These are phyloP conservation scores for Xiphydria camelus DNA, from an alignment of 2,888 invertebrate genomes.

Conservation along the genomic window DNA sequence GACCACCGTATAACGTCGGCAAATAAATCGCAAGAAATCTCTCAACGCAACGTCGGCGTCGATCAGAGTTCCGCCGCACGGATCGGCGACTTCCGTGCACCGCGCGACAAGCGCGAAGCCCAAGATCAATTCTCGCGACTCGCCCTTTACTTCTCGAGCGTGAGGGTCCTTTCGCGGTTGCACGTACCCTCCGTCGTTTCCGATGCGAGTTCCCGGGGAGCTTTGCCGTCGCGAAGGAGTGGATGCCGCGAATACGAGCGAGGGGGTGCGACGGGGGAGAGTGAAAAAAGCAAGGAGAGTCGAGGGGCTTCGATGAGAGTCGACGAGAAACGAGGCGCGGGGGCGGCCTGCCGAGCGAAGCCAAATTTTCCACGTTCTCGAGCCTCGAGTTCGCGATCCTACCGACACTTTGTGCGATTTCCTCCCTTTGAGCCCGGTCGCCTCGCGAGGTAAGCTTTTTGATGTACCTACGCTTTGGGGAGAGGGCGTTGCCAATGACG, in stretches of 20 bases:
- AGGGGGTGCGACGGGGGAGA: neutral
- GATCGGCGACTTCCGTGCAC: no score
- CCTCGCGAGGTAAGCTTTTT: slow-evolving; percentile 18
- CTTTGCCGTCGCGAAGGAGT: neutral
- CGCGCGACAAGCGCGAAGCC: no score
- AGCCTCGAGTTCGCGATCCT: slow-evolving; percentile 41
- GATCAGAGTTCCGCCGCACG: no score
- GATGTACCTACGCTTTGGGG: slow-evolving; percentile 19
- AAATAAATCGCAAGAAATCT: no score
- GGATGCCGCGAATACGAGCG: no score
- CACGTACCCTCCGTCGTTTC: neutral
- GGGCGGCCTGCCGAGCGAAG: slow-evolving; percentile 12
- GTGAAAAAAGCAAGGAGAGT: no score
- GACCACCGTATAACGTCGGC: no score
- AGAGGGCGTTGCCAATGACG: slow-evolving; percentile 21
- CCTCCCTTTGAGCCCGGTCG: slow-evolving; percentile 17
- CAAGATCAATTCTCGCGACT: no score
- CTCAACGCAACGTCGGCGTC: no score
- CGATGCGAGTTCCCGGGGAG: slow-evolving; percentile 1
- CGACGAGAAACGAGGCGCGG: slow-evolving; percentile 7
- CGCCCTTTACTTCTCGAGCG: no score
- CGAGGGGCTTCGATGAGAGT: slow-evolving; percentile 3
- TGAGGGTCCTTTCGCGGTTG: neutral
- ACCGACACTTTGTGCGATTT: slow-evolving; percentile 37
- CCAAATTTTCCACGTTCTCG: slow-evolving; percentile 44